A percentile compares a stretch with the other conserved stretches of the same genome.
Conservation (phyloP, 1,140 invertebrate genomes). For the Andrena cerasifolii region DNA sequence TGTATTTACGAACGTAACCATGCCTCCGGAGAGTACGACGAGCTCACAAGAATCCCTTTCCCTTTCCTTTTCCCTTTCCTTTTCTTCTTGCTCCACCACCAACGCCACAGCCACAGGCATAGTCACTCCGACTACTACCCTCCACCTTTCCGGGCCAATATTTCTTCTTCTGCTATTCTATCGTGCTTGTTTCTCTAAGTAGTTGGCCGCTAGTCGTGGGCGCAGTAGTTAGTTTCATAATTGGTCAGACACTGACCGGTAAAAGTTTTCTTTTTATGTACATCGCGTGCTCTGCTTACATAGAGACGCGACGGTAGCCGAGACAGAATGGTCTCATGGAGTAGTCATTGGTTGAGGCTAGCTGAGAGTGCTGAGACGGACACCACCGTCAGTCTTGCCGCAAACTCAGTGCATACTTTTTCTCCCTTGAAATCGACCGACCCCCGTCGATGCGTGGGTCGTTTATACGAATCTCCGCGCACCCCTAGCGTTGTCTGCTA, state of each 20-base stretch:
- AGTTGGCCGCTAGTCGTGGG: too few species aligned
- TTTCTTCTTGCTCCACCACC: slow-evolving; percentile 9
- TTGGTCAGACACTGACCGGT: too few species aligned
- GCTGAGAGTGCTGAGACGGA: too few species aligned
- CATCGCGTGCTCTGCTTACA: too few species aligned
- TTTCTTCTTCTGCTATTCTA: too few species aligned
- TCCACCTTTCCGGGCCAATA: too few species aligned
- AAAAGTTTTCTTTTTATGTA: too few species aligned
- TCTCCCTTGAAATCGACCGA: slow-evolving; percentile 46
- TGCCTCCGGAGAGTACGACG: slow-evolving; percentile 50
- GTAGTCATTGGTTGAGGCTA: too few species aligned
- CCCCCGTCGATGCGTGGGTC: slow-evolving; percentile 31
- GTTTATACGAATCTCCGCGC: slow-evolving; percentile 12
- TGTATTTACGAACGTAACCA: slow-evolving; percentile 73
- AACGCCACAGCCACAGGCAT: background rate
- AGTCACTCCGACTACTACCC: too few species aligned
- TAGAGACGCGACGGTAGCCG: background rate
- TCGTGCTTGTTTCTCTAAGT: too few species aligned
- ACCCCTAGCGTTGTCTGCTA: slow-evolving; percentile 22
- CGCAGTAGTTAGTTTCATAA: too few species aligned
- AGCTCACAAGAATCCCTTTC: slow-evolving; percentile 54
- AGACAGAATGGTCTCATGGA: background rate
- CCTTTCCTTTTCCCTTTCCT: background rate
- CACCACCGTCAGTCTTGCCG: too few species aligned
- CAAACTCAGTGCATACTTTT: background rate